Evolutionary conservation across 2,113 vertebrate genomes (phyloP).

Genomic region (Melierax canorus): DNA sequence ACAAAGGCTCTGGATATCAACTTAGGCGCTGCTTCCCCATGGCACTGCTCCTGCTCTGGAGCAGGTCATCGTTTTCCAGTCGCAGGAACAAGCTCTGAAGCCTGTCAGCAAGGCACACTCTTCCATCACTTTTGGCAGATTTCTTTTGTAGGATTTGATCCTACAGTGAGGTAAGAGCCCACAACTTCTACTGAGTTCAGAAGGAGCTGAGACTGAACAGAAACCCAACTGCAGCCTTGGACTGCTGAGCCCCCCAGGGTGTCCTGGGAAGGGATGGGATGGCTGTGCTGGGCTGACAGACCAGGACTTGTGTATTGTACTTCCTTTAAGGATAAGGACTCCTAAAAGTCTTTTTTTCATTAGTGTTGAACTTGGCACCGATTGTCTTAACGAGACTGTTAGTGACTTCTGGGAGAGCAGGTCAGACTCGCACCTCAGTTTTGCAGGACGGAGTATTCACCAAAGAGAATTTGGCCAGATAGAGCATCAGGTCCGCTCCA

Average conservation of each 20-base stretch:
- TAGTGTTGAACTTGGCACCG: background rate
- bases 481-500: background rate
- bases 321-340: background rate
- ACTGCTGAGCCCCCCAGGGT: background rate
- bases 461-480: background rate
- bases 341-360: background rate
- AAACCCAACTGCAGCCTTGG: background rate
- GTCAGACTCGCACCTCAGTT: background rate
- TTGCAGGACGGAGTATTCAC: background rate
- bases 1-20: background rate
- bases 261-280: background rate
- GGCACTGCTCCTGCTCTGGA: background rate
- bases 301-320: background rate
- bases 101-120: background rate
- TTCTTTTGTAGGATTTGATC: background rate
- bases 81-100: background rate
- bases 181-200: background rate
- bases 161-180: background rate
- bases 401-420: background rate
- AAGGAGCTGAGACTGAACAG: background rate
- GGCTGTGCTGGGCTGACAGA: background rate
- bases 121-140: background rate
- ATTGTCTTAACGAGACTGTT: background rate
- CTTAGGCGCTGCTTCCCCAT: background rate
- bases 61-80: background rate